A percentile compares a stretch with the other conserved stretches of the same genome.
These are phyloP conservation scores for Thalassophryne amazonica DNA, from an alignment of 2,797 vertebrate species.

Conservation along the genomic window DNA sequence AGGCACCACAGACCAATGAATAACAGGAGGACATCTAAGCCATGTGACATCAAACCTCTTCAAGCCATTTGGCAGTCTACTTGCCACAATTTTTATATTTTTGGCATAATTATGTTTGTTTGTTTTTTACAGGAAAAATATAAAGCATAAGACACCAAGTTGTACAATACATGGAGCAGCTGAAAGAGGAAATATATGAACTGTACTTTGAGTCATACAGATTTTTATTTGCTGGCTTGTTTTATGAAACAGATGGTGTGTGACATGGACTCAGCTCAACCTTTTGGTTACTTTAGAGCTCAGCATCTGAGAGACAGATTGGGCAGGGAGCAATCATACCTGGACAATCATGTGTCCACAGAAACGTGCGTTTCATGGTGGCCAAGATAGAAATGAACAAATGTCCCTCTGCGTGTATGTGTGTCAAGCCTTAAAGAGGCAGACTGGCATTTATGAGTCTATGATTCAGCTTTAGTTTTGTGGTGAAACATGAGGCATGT, in stretches of 20 bases:
- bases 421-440: constrained; percentile 48
- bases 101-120: too few relatives aligned
- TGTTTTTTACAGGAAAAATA: too few relatives aligned
- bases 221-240: constrained; percentile 39
- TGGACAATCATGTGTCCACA: constrained; percentile 55
- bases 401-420: constrained; percentile 15
- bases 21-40: too few relatives aligned
- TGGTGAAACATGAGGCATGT: constrained; percentile 71
- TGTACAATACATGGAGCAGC: too few relatives aligned
- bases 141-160: too few relatives aligned
- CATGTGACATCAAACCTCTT: too few relatives aligned
- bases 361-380: constrained; percentile 41
- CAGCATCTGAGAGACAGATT: constrained; percentile 51
- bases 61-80: too few relatives aligned
- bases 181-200: constrained; percentile 11
- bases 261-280: constrained; percentile 54
- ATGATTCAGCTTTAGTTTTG: constrained; percentile 72
- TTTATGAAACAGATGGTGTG: constrained; percentile 62
- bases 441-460: constrained; percentile 65
- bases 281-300: constrained; percentile 54
- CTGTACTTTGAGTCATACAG: constrained; percentile 15
- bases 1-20: too few relatives aligned
- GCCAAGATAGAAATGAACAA: constrained; percentile 33
- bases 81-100: too few relatives aligned
- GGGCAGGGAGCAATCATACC: constrained; percentile 48